Base-by-base conservation (phyloP, 2,888 invertebrate species). In the Lydus trimaculatus region DNA sequence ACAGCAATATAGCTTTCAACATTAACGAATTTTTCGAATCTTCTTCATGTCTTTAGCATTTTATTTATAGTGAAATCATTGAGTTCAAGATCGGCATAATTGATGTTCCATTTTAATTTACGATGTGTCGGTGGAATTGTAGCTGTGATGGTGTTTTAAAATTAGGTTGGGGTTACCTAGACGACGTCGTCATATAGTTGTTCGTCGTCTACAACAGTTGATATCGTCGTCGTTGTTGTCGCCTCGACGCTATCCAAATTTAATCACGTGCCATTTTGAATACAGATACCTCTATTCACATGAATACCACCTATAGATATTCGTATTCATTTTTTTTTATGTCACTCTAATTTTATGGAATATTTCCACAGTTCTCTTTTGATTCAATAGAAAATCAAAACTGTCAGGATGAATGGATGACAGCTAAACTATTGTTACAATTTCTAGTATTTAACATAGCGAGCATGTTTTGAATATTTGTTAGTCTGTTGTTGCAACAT, bases 241-340 rank as follows among this genome's bases (percentile, higher is more conserved):
- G 52, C 23, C 52, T n/a, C 48, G 23, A 33, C 61, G 25, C 39
- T 31, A 52, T 52, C 52, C 52, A 52, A 52, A 23, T 52, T 13
- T 25, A 52, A 52, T 52, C 52, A 52, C 52, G 52, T 52, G 23
- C 25, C 52, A 13, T 52, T 52, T 52, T 52, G 20, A 20, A 36
- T 36, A 36, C 5, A 6, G n/a, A 17, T 4, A n/a, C 13, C n/a
- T n/a, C n/a, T n/a, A 36, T 13, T 15, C 36, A 28, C 36, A 36
- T 15, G 36, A 13, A 36, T 15, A 36, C 36, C 28, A 28, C 4
- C 28, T 2, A 4, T 28, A 4, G 28, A 3, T 28, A 28, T 28
- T 28, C 28, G 28, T 28, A 3, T 28, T 28, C 28, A 28, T 3
- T 28, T 28, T 28, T 28, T 4, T 28, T 28, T 28, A 3, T 28